Evolutionary conservation across 1,140 invertebrate species (phyloP), one percentile per base, ranked within the genome.

Genomic region (Ericerus pela): DNA sequence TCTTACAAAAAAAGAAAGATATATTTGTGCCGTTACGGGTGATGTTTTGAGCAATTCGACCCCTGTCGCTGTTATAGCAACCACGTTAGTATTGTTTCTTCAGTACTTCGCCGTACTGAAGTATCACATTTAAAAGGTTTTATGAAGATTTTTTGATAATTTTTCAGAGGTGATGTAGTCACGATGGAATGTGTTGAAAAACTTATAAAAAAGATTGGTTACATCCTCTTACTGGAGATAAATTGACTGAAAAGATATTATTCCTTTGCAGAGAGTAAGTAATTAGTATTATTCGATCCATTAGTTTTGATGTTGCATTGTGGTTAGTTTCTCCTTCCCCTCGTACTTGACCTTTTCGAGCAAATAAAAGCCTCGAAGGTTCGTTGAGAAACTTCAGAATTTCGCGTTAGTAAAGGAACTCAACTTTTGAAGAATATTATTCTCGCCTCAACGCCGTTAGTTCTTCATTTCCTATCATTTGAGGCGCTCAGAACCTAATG

Each of bases 161-260:
- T 64, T 73, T 73, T 56, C 68, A 88, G 86, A 0, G 93, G 96
- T n/a, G 81, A 91, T 74, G 88, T 99, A 18, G 83, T 99, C 0
- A 98, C 94, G 11, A 76, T 92, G 77, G 92, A 96, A 67, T 97
- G 93, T 74, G 80, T 96, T 6, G 92, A 97, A 63, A 96, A 96
- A 67, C 75, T 99, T 3, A 92, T 99, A 43, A 91, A 88, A 95
- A 94, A 67, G 95, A 99, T 68, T 94, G 91, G 94, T 75, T 91
- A 3, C 93, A 99, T 76, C 96, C 96, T 0, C 75, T 96, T 0
- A 94, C 88, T 57, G 82, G 81, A 57, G 78, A 86, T 61, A 87
- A 84, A 68, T 67, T 99, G n/a, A 82, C 76, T 56, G 89, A 97
- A 61, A 82, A 63, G 96, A 99, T 68, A 92, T 99, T 16, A 96